Base-by-base conservation (phyloP, 1,140 invertebrate genomes). In the Ostrea denselamellosa region DNA sequence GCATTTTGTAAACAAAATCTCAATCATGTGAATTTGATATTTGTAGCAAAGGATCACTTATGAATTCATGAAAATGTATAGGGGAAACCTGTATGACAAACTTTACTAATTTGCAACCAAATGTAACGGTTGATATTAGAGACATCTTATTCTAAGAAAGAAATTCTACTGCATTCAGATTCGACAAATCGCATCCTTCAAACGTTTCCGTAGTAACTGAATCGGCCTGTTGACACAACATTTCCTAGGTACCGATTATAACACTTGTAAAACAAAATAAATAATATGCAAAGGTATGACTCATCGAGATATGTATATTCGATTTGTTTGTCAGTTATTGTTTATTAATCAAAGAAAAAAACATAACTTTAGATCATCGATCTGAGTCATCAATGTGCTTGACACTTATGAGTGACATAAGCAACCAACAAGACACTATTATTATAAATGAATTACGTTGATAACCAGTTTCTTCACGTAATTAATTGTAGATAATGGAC, bases 391-490 rank as follows among this genome's bases (percentile, higher is more conserved):
- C 12, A 14, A 22, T 14, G 28, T 10, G 68, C 68, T 71, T 71
- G 22, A 71, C 28, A 77, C 9, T 7, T 62, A 56, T 56, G 34
- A 62, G 5, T 19, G 56, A 17, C 56, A 62, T 19, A 62, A 62
- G 14, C 17, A 62, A 62, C 17, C 17, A 28, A 10, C 68, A 25
- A 10, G 68, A 34, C 2, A 77, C 68, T 28, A 77, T 77, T 14
- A 14, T 14, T 25, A 34, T 14, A 77, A 34, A 77, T 77, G 14
- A 77, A 77, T 77, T 71, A 77, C 68, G 68, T 9, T 77, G 68
- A 25, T 77, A 12, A 77, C 28, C 28, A 25, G 68, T 77, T 77
- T 77, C 68, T 10, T 77, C 68, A 77, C 68, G 28, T 77, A 77
- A 77, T 77, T 28, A 77, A 77, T 62, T 62, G 56, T 19, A 62